These are phyloP conservation scores for Chironomus striatipennis DNA, from an alignment of 1,140 invertebrate genomes.

Conservation along the genomic window DNA sequence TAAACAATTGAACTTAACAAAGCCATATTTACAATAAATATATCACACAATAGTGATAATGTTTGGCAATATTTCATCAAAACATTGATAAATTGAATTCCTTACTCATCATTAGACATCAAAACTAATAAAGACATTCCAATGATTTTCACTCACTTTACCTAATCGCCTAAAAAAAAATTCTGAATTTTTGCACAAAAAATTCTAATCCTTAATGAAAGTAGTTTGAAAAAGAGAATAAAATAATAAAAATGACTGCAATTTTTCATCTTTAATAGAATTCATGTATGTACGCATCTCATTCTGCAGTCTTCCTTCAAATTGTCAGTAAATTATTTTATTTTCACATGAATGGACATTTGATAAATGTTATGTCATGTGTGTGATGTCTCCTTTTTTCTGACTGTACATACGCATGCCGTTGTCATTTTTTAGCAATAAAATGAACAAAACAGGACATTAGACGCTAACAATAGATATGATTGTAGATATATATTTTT, in stretches of 20 bases:
- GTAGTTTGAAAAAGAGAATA: no score
- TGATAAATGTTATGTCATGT: slow-evolving; percentile 11
- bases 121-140: no score
- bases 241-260: neutral
- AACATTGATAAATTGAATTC: neutral
- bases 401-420: neutral
- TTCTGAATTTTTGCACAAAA: neutral
- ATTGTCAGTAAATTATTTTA: neutral
- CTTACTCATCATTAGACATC: neutral
- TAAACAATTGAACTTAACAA: neutral
- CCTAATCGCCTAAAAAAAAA: neutral
- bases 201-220: neutral
- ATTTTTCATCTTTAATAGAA: neutral
- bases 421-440: slow-evolving; percentile 17
- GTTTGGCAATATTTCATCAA: neutral
- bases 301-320: no score
- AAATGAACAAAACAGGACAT: neutral
- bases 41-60: neutral
- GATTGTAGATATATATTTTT: no score
- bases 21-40: neutral
- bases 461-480: neutral
- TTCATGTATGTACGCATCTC: neutral
- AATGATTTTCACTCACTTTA: no score
- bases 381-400: neutral
- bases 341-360: neutral